Evolutionary conservation across 2,888 invertebrate genomes (phyloP), one percentile per base, ranked within the genome.

Genomic region (Margaritifera margaritifera): DNA sequence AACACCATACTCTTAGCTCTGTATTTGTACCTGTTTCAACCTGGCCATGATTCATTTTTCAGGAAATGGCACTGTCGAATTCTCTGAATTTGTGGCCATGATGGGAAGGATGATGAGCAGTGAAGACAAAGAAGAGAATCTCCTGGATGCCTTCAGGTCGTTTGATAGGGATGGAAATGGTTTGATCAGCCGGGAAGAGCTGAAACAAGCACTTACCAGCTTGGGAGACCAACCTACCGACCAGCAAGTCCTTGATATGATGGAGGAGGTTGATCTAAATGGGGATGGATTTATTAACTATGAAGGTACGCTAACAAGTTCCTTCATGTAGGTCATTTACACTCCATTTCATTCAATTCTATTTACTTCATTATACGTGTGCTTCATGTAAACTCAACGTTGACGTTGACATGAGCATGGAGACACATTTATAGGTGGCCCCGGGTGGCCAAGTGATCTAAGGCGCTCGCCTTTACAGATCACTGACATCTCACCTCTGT

Each of bases 151-250:
- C 15, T 71, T 71, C 61, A 64, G 62, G 54, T 52, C 68, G 42
- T 64, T 71, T 60, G 71, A 71, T 51, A 71, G 65, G 52, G 68
- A 68, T 31, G 68, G 68, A 15, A 68, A 57, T 55, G 71, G 71
- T 42, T 24, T 51, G 27, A 64, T 71, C 61, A 68, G 64, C 53
- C 51, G 54, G 4, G 53, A 65, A 19, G 71, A 71, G 52, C 58
- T 71, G 59, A 56, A 50, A 8, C n/a, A 50, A n/a, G 56, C 50
- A 6, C 56, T 64, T 56, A 57, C 11, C 18, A 64, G 18, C 52
- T n/a, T 64, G 19, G 64, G 64, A 50, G 57, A 64, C 42, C 18
- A 25, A 19, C 19, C 57, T 19, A 57, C 64, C 18, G 64, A 64
- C 22, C 18, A 42, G 64, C 57, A 64, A 22, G 50, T 64, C 8